Evolutionary conservation across 2,888 invertebrate species (phyloP).

Genomic region (Caprella mutica): DNA sequence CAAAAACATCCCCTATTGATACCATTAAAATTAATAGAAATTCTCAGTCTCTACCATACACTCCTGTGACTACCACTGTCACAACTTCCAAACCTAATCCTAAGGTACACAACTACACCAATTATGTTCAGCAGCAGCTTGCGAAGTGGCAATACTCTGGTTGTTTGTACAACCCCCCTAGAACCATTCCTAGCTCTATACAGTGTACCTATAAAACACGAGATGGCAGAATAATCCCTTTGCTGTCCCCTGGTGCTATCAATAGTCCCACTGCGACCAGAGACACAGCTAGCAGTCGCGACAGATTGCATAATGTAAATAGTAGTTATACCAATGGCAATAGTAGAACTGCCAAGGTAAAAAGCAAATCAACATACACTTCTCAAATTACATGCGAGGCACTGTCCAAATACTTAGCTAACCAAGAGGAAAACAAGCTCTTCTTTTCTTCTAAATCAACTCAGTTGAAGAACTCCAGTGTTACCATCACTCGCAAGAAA

Average conservation of each 20-base stretch:
- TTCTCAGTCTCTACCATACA: no score
- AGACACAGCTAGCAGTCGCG: neutral
- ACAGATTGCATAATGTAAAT: no score
- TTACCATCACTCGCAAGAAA: constrained; percentile 23
- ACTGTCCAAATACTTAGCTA: constrained; percentile 26
- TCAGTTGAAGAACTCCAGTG: constrained; percentile 8
- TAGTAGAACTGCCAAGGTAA: no score
- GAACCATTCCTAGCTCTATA: neutral
- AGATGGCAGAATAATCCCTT: constrained; percentile 9
- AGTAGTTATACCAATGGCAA: no score
- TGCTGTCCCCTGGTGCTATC: neutral
- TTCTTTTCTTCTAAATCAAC: neutral
- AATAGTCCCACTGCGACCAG: neutral
- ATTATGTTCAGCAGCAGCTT: no score
- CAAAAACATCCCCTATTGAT: no score
- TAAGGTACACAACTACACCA: no score
- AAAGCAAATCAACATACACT: no score
- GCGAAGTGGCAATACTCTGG: constrained; percentile 13
- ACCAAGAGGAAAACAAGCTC: constrained; percentile 11
- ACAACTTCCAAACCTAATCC: no score
- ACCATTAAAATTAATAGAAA: no score
- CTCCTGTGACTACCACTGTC: no score
- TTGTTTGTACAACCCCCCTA: neutral
- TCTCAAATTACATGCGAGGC: constrained; percentile 20
- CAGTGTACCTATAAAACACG: constrained; percentile 11